phyloP scores from a whole-genome alignment of 2,797 vertebrate genomes.

The Phrynocephalus forsythii region DNA sequence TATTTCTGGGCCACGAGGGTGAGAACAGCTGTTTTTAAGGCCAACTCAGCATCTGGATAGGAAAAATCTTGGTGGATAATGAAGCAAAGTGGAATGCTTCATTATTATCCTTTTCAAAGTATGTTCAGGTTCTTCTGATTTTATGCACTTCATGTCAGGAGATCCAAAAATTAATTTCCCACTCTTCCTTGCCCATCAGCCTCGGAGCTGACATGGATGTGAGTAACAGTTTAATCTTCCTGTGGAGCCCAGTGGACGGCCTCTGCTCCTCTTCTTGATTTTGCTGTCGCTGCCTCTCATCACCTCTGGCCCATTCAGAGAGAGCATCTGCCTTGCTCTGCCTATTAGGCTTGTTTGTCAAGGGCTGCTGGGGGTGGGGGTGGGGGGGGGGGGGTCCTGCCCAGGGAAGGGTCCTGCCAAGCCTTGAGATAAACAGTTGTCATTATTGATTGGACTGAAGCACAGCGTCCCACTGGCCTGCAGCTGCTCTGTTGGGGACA shows the following conservation, averaged over 20 bases:
- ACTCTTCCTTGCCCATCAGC: constrained; percentile 53
- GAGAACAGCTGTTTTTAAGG: not conserved
- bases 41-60: not conserved
- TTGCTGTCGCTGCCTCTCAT: not conserved
- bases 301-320: constrained; percentile 7
- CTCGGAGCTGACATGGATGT: constrained; percentile 51
- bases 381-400: not conserved
- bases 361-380: not conserved
- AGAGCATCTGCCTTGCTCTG: not conserved
- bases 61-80: not conserved
- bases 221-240: constrained; percentile 53
- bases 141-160: constrained; percentile 31
- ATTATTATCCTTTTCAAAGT: constrained; percentile 23
- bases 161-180: constrained; percentile 57
- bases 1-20: not conserved
- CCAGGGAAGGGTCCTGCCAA: not conserved
- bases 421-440: constrained; percentile 1
- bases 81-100: not conserved
- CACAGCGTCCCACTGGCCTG: not conserved
- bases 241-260: not conserved
- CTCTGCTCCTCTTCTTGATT: constrained; percentile 12
- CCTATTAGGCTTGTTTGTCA: not conserved
- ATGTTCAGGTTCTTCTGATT: constrained; percentile 55
- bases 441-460: not conserved
- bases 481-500: no score